phyloP scores from a whole-genome alignment of 2,113 vertebrate genomes.

The Garra rufa region DNA sequence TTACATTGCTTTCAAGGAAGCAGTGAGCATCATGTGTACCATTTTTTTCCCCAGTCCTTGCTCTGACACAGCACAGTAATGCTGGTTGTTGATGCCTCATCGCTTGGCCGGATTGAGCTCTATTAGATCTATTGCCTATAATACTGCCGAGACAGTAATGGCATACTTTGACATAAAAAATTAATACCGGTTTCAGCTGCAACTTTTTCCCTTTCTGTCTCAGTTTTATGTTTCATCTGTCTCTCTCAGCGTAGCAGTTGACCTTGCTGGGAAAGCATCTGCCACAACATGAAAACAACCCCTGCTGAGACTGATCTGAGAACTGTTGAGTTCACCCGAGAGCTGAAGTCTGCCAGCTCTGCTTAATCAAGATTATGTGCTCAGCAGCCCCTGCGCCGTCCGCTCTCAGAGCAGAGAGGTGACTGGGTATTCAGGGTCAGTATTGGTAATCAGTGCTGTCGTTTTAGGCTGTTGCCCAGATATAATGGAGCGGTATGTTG shows the following conservation, averaged over 20 bases:
- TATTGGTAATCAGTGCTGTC: slow-evolving; percentile 13
- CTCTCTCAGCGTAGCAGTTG: not conserved
- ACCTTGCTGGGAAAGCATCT: slow-evolving; percentile 29
- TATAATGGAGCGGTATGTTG: slow-evolving; percentile 39
- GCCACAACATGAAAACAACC: slow-evolving; percentile 23
- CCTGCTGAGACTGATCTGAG: slow-evolving; percentile 3
- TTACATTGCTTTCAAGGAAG: not conserved
- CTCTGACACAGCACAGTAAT: not conserved
- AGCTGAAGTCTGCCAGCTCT: slow-evolving; percentile 26
- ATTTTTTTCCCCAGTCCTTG: not conserved
- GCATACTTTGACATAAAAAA: slow-evolving; percentile 56
- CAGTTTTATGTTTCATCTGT: slow-evolving; percentile 23
- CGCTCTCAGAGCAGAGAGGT: slow-evolving; percentile 11
- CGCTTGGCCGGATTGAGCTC: slow-evolving; percentile 32
- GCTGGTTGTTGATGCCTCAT: not conserved
- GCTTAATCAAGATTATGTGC: slow-evolving; percentile 32
- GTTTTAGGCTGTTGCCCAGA: not conserved
- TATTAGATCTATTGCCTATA: slow-evolving; percentile 47
- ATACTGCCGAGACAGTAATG: slow-evolving; percentile 36
- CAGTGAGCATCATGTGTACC: not conserved
- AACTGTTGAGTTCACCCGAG: slow-evolving; percentile 11
- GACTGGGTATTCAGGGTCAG: slow-evolving; percentile 14
- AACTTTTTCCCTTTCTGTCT: slow-evolving; percentile 29
- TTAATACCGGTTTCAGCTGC: slow-evolving; percentile 52
- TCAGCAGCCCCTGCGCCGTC: not conserved